phyloP scores from a whole-genome alignment of 2,888 invertebrate genomes.

The Kryphioiulus occultus region DNA sequence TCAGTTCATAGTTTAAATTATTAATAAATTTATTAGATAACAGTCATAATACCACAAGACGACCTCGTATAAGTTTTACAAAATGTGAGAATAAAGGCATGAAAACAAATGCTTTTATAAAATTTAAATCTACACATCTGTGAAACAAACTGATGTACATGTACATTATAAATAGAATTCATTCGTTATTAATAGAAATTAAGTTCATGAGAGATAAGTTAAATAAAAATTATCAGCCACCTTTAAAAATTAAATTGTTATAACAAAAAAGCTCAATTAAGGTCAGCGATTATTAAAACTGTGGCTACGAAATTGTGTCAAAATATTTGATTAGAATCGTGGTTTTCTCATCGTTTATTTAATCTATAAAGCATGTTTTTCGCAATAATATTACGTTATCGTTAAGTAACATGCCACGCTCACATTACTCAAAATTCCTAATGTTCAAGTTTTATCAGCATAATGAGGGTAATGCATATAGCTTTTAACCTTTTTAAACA shows the following conservation, averaged over 20 bases:
- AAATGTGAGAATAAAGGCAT: no score
- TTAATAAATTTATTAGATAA: no score
- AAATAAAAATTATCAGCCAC: background rate
- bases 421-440: background rate
- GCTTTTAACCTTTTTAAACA: background rate
- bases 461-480: background rate
- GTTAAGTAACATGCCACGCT: background rate
- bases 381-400: background rate
- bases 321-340: background rate
- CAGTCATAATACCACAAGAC: no score
- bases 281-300: slow-evolving; percentile 11
- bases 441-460: background rate
- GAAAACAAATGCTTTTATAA: no score
- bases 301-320: background rate
- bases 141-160: no score
- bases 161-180: no score
- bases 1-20: no score
- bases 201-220: background rate
- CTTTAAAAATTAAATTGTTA: background rate
- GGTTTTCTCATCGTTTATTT: background rate
- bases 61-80: no score
- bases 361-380: background rate
- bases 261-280: slow-evolving; percentile 20
- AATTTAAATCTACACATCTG: no score
- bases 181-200: no score